Evolutionary conservation across 1,140 invertebrate species (phyloP).

Genomic region (Cardiocondyla obscurior): DNA sequence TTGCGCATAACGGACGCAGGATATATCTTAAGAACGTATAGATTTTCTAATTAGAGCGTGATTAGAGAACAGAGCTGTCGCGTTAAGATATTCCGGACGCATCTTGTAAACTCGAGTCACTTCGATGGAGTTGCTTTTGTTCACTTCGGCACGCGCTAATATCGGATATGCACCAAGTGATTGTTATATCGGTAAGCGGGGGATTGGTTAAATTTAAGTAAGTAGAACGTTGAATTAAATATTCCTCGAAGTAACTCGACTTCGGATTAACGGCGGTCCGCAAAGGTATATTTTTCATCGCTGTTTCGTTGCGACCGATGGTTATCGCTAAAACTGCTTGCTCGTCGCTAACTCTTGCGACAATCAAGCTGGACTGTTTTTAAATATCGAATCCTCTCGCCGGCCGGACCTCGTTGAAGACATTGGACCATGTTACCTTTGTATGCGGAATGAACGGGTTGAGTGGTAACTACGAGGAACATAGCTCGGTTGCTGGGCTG

Average conservation of each 20-base stretch:
- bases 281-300: background rate
- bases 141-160: background rate
- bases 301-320: background rate
- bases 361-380: background rate
- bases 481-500: conserved; percentile 81
- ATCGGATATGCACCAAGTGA: background rate
- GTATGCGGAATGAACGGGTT: conserved; percentile 89
- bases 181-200: background rate
- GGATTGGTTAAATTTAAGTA: background rate
- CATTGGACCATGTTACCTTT: conserved; percentile 85
- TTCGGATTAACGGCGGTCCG: background rate
- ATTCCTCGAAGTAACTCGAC: background rate
- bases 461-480: conserved; percentile 89
- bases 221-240: background rate
- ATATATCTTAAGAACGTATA: background rate
- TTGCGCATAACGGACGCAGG: background rate
- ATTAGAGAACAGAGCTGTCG: background rate
- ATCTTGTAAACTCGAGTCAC: background rate
- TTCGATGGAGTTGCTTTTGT: background rate
- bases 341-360: background rate
- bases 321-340: background rate
- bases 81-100: background rate
- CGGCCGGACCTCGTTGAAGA: conserved; percentile 42
- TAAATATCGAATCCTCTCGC: conserved; percentile 61
- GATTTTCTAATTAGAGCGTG: background rate